Evolutionary conservation across 2,888 invertebrate species (phyloP).

Genomic region (Harpagoxenus sublaevis): DNA sequence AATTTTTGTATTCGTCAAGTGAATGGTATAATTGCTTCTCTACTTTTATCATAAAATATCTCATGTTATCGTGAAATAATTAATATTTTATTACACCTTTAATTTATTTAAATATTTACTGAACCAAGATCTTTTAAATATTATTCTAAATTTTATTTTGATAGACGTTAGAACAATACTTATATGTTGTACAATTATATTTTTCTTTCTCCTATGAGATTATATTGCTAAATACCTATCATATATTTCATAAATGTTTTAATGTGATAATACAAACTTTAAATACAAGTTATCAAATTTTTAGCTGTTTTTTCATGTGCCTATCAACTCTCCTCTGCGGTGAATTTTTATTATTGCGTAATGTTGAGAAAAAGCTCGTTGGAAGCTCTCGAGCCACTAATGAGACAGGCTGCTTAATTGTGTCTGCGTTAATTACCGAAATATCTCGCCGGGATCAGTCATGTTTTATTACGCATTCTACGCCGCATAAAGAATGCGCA

Average conservation of each 20-base stretch:
- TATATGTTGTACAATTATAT: background rate
- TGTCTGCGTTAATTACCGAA: constrained; percentile 46
- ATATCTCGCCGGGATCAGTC: constrained; percentile 35
- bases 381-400: constrained; percentile 4
- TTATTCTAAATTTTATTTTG: background rate
- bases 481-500: constrained; percentile 3
- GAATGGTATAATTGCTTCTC: background rate
- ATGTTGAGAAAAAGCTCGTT: constrained; percentile 27
- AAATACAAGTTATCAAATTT: constrained; percentile 25
- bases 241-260: background rate
- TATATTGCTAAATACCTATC: background rate
- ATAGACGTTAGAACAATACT: background rate
- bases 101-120: background rate
- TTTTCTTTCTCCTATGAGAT: background rate
- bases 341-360: constrained; percentile 33
- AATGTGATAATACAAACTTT: background rate
- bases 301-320: background rate
- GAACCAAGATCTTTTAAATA: background rate
- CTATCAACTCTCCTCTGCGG: background rate
- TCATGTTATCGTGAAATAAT: background rate
- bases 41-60: background rate
- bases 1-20: background rate
- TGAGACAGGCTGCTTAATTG: constrained; percentile 45
- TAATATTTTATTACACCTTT: background rate
- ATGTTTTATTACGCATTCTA: constrained; percentile 28